These are phyloP conservation scores for Channa striata DNA, from an alignment of 2,797 vertebrate species.

Conservation along the genomic window DNA sequence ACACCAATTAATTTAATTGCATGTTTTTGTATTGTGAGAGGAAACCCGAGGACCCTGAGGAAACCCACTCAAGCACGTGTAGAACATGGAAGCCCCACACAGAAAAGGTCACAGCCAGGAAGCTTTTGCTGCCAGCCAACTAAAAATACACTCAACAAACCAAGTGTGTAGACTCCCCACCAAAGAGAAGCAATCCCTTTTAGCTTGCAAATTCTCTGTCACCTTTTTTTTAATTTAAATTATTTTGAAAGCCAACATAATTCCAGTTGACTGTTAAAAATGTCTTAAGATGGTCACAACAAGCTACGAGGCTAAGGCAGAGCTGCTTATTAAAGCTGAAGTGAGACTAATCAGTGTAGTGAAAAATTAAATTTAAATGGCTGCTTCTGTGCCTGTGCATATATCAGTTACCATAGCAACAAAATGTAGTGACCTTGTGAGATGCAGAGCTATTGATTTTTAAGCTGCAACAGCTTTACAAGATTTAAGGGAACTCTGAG, in stretches of 20 bases:
- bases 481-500: conserved; percentile 16
- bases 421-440: conserved; percentile 56
- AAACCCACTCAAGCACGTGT: too few relatives aligned
- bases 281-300: conserved; percentile 1
- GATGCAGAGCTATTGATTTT: conserved; percentile 60
- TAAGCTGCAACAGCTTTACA: conserved; percentile 22
- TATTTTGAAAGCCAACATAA: conserved; percentile 17
- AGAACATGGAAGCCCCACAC: too few relatives aligned
- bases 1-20: too few relatives aligned
- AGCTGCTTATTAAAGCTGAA: conserved; percentile 20
- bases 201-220: conserved; percentile 18
- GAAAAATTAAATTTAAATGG: conserved; percentile 5
- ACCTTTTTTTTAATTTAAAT: conserved; percentile 20
- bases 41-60: too few relatives aligned
- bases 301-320: not conserved
- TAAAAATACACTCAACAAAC: too few relatives aligned
- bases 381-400: not conserved
- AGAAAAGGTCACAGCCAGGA: too few relatives aligned
- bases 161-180: not conserved
- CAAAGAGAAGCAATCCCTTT: conserved; percentile 1
- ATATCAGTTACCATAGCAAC: conserved; percentile 33
- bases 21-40: too few relatives aligned
- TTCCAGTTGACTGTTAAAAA: not conserved
- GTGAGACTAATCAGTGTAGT: conserved; percentile 14
- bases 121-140: too few relatives aligned